These are phyloP conservation scores for Ophraella communa DNA, from an alignment of 2,888 invertebrate genomes.

Conservation along the genomic window DNA sequence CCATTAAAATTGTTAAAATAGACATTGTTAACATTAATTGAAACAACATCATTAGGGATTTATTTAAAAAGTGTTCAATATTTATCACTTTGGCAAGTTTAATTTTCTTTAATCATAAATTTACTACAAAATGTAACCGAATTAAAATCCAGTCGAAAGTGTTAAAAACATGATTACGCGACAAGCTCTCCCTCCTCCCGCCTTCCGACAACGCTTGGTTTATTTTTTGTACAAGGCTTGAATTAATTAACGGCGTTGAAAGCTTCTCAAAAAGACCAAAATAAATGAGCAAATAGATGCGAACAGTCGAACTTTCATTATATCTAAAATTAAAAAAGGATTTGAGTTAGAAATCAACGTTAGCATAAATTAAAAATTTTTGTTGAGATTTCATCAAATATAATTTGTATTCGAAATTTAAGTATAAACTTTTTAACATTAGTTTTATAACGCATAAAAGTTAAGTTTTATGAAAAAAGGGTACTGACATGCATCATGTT, in stretches of 20 bases:
- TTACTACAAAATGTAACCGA: conserved; percentile 38
- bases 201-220: neutral
- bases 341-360: too few species aligned
- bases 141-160: conserved; percentile 40
- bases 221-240: neutral
- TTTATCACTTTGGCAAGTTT: conserved; percentile 20
- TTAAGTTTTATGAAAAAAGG: too few species aligned
- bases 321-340: too few species aligned
- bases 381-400: too few species aligned
- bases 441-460: too few species aligned
- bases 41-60: neutral
- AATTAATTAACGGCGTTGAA: neutral
- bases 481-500: too few species aligned
- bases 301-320: neutral
- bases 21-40: too few species aligned
- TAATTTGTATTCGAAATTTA: too few species aligned
- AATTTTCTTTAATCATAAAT: conserved; percentile 45
- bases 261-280: neutral
- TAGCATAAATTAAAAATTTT: too few species aligned
- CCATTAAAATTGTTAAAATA: too few species aligned
- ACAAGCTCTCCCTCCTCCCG: neutral
- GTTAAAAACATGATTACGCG: conserved; percentile 31
- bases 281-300: neutral
- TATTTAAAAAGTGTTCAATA: neutral
- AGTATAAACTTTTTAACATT: too few species aligned